Evolutionary conservation across 2,888 invertebrate species (phyloP).

Genomic region (Nipponacmea schrenckii): DNA sequence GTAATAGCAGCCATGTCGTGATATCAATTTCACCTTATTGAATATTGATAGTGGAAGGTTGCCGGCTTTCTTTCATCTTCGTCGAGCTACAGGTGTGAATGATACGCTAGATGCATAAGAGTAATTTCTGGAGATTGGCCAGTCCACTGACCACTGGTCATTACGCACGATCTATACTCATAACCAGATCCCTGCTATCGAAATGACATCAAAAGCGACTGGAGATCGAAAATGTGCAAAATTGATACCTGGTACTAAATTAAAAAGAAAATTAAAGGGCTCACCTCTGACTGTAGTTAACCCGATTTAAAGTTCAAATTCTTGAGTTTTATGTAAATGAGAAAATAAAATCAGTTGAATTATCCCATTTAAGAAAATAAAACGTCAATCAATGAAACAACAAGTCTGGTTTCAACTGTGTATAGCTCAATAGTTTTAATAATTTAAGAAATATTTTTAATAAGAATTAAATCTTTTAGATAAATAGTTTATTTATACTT

Average conservation of each 20-base stretch:
- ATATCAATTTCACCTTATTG: neutral
- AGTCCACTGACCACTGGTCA: neutral
- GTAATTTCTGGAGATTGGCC: neutral
- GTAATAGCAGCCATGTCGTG: neutral
- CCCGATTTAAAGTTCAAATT: conserved; percentile 7
- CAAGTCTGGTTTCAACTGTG: neutral
- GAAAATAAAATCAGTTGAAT: neutral
- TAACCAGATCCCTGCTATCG: conserved; percentile 2
- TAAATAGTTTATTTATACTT: neutral
- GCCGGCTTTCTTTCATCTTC: neutral
- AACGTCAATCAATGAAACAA: conserved; percentile 2
- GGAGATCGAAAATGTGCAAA: neutral
- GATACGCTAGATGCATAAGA: conserved; percentile 8
- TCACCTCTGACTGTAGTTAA: neutral
- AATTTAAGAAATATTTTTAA: neutral
- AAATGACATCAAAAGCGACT: neutral
- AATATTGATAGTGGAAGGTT: neutral
- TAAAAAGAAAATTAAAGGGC: neutral
- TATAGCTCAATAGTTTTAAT: neutral
- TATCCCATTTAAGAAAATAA: conserved; percentile 6
- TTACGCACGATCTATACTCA: conserved; percentile 3
- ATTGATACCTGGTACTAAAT: conserved; percentile 4
- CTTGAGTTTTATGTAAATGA: neutral
- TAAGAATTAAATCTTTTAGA: neutral
- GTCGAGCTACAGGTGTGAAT: neutral